phyloP scores from a whole-genome alignment of 2,888 invertebrate species.

The Himalopsyche japonica region DNA sequence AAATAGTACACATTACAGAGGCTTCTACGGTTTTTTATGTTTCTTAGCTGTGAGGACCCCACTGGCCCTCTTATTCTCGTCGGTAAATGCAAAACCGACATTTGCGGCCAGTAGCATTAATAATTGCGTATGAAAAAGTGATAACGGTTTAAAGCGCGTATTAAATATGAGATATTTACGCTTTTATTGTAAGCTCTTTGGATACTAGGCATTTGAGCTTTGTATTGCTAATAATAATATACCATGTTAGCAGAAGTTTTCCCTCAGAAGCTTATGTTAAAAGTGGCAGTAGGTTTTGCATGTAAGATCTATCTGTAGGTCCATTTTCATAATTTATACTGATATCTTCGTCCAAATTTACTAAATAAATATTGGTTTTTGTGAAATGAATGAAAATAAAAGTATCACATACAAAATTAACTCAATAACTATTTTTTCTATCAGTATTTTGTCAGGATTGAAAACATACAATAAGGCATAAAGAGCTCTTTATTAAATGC shows the following conservation, averaged over 20 bases:
- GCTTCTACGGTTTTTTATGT: no score
- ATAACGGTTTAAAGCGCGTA: background rate
- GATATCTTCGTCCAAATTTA: no score
- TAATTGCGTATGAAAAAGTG: constrained; percentile 3
- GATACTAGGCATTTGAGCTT: background rate
- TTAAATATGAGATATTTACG: background rate
- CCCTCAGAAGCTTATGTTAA: background rate
- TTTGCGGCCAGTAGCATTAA: constrained; percentile 11
- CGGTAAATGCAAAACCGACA: constrained; percentile 29
- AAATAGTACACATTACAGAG: no score
- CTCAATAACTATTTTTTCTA: no score
- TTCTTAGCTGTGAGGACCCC: background rate
- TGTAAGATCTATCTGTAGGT: no score
- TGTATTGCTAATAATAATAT: background rate
- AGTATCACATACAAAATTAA: no score
- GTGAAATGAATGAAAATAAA: no score
- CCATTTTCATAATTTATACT: no score
- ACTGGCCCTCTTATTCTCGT: constrained; percentile 2
- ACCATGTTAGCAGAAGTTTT: background rate
- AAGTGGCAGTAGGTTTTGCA: background rate
- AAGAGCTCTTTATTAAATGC: no score
- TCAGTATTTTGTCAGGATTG: no score
- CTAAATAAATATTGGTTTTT: no score
- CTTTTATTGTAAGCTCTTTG: background rate
- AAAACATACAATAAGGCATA: no score